Percentiles rank a stretch among this genome's conserved stretches.
phyloP scores from a whole-genome alignment of 2,797 vertebrate species.

The Liasis olivaceus region DNA sequence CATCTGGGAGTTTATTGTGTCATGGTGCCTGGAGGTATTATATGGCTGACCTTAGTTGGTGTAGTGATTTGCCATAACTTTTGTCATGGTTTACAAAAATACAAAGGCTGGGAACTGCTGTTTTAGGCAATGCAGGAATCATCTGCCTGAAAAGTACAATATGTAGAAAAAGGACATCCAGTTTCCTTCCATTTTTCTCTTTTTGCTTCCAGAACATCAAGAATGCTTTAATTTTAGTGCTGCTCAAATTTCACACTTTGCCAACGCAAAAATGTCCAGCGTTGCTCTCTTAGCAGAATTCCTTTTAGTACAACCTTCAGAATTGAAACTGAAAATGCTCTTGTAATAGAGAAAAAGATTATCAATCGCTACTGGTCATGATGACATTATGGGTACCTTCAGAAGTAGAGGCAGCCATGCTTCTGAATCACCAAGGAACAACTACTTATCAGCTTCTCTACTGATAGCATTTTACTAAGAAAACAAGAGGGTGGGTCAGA shows the following conservation, averaged over 20 bases:
- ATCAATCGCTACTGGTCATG: background rate
- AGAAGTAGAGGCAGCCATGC: background rate
- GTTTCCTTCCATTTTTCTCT: background rate
- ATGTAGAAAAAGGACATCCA: background rate
- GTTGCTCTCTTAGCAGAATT: background rate
- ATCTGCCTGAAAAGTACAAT: background rate
- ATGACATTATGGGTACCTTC: background rate
- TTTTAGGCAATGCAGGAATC: background rate
- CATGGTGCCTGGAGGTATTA: background rate
- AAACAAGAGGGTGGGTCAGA: background rate
- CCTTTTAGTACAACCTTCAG: background rate
- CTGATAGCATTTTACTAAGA: too few relatives aligned
- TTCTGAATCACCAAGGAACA: background rate
- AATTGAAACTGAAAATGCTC: background rate
- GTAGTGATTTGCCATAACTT: background rate
- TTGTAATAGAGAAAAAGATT: background rate
- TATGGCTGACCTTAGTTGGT: background rate
- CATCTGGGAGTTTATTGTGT: background rate
- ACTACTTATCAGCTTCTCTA: background rate
- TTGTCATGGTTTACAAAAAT: background rate
- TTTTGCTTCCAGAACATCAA: background rate
- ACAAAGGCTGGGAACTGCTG: background rate
- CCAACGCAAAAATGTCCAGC: background rate
- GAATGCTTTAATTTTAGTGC: background rate
- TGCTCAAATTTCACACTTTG: background rate